Conservation (phyloP, 2,888 invertebrate genomes). For the Andrena chrysosceles region DNA sequence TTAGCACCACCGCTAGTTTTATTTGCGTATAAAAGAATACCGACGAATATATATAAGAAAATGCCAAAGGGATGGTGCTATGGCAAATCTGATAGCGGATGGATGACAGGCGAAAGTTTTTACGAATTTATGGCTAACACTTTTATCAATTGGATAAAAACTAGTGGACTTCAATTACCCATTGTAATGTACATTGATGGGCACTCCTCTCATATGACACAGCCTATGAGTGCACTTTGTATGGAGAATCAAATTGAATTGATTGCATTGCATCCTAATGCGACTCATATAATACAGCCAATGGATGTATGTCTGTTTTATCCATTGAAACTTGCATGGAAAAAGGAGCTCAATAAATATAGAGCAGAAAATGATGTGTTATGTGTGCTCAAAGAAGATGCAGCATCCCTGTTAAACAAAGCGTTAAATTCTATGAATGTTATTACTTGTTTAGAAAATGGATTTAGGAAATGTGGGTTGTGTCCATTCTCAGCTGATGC, state of each 20-base stretch:
- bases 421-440: not conserved
- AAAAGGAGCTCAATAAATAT: not conserved
- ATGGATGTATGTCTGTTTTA: not conserved
- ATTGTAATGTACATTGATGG: constrained; percentile 1
- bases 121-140: not conserved
- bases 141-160: not conserved
- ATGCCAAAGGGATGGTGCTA: not conserved
- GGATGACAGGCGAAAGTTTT: not conserved
- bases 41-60: not conserved
- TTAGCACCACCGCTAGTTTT: not conserved
- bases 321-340: not conserved
- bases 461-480: not conserved
- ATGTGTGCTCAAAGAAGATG: not conserved
- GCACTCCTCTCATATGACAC: not conserved
- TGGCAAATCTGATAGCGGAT: not conserved
- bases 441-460: not conserved
- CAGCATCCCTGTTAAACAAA: not conserved
- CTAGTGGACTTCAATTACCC: not conserved
- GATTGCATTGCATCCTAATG: not conserved
- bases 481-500: not conserved
- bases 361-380: not conserved
- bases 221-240: not conserved
- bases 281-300: not conserved
- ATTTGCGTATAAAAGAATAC: not conserved
- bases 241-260: constrained; percentile 1